These are phyloP conservation scores for Oxyruncus cristatus DNA, from an alignment of 2,113 vertebrate species.

Conservation along the genomic window DNA sequence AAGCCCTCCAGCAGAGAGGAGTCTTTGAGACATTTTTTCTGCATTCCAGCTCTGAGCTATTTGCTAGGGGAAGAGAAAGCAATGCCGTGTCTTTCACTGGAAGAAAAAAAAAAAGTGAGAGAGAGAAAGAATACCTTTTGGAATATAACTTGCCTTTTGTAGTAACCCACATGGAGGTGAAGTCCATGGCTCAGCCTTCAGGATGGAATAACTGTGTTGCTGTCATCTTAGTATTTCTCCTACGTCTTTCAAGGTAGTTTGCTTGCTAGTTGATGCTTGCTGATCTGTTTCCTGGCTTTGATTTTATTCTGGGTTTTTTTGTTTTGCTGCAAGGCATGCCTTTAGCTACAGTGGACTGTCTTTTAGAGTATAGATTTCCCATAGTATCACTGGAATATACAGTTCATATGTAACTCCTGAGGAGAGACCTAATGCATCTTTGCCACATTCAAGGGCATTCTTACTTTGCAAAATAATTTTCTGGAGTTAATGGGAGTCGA, in stretches of 20 bases:
- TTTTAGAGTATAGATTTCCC: background rate
- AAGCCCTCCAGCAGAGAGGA: constrained; percentile 38
- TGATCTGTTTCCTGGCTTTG: background rate
- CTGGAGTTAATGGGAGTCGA: background rate
- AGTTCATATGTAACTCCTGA: background rate
- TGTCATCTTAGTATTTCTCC: background rate
- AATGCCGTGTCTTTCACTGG: background rate
- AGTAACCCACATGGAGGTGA: background rate
- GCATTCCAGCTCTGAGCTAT: constrained; percentile 58
- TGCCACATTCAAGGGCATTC: background rate
- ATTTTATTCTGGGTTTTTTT: background rate
- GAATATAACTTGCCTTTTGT: background rate
- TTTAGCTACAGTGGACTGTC: background rate
- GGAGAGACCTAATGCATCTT: background rate
- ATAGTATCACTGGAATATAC: background rate
- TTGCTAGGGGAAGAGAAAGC: constrained; percentile 24
- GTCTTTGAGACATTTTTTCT: constrained; percentile 55
- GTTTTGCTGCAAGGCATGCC: background rate
- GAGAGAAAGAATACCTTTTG: background rate
- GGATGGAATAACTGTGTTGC: background rate
- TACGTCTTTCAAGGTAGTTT: background rate
- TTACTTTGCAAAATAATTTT: constrained; percentile 36
- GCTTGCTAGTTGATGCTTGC: background rate
- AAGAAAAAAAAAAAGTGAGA: background rate
- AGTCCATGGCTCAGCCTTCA: background rate